phyloP scores from a whole-genome alignment of 1,140 invertebrate species.

The Gonatopus flavifemur region DNA sequence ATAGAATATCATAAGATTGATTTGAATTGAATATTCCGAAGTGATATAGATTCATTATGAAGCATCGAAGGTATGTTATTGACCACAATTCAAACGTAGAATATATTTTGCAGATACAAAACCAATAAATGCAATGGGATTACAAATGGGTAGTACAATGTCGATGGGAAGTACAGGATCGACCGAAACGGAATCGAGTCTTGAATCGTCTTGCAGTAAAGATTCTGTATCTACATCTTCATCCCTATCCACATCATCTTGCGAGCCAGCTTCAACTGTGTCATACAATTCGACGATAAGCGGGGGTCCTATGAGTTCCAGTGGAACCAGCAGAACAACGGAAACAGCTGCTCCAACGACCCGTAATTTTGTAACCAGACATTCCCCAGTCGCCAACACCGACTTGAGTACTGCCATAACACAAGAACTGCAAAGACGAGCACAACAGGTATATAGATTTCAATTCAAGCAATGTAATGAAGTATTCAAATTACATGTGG shows the following conservation, averaged over 20 bases:
- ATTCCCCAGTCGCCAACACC: constrained; percentile 33
- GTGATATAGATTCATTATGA: too few relatives aligned
- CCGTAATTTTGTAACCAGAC: constrained; percentile 12
- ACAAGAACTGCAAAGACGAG: constrained; percentile 66
- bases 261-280: constrained; percentile 43
- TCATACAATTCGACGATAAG: constrained; percentile 31
- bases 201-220: constrained; percentile 53
- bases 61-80: too few relatives aligned
- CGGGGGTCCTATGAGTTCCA: constrained; percentile 10
- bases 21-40: too few relatives aligned
- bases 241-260: constrained; percentile 51
- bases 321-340: constrained; percentile 21
- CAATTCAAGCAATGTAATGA: too few relatives aligned
- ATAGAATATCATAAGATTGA: too few relatives aligned
- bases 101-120: constrained; percentile 41
- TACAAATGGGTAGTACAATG: constrained; percentile 56
- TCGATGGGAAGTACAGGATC: constrained; percentile 57
- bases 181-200: constrained; percentile 54
- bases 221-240: constrained; percentile 53
- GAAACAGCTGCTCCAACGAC: constrained; percentile 13
- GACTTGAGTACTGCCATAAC: constrained; percentile 62
- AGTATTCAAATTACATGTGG: too few relatives aligned
- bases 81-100: too few relatives aligned
- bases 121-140: constrained; percentile 53
- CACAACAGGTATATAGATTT: constrained; percentile 54